Percentiles rank a stretch among this genome's conserved stretches.
phyloP scores from a whole-genome alignment of 2,113 vertebrate genomes.

The Xenopus tropicalis region UCB_Xtro_10.0 CM004449.2:46010001-46010500 shows the following conservation, averaged over 20 bases:
- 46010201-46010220: background rate
- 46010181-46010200: background rate
- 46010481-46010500: too few species aligned
- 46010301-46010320: conserved; percentile 15
- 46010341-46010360: too few species aligned
- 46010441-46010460: too few species aligned
- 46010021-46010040: conserved; percentile 11
- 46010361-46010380: too few species aligned
- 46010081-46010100: conserved; percentile 7
- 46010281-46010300: background rate
- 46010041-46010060: conserved; percentile 6
- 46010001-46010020: conserved; percentile 19
- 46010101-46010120: conserved; percentile 25
- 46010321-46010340: background rate
- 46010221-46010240: background rate
- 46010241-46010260: background rate
- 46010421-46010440: too few species aligned
- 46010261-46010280: conserved; percentile 17
- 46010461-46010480: too few species aligned
- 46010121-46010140: conserved; percentile 2
- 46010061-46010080: conserved; percentile 34
- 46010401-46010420: too few species aligned
- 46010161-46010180: background rate
- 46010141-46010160: background rate
- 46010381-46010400: too few species aligned